Conservation (phyloP, 2,797 vertebrate genomes). For the Silurus lanzhouensis region DNA sequence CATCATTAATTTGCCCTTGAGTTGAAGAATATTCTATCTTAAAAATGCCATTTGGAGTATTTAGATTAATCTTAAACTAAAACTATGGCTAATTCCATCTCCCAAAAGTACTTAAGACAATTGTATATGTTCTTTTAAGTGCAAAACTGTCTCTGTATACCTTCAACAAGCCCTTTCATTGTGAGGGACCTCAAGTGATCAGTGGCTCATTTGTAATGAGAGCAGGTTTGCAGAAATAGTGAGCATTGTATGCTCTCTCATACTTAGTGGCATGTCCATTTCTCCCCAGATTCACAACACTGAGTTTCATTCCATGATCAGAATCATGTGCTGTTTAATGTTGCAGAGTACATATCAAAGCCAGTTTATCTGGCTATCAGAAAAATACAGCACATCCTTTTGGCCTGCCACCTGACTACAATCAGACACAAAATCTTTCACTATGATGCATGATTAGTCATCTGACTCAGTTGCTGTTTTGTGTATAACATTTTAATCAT, state of each 20-base stretch:
- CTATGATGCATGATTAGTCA: not conserved
- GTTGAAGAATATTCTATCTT: not conserved
- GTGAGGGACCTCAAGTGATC: not conserved
- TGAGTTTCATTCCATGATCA: not conserved
- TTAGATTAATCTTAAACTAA: not conserved
- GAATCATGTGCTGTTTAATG: not conserved
- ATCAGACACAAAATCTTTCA: slow-evolving; percentile 49
- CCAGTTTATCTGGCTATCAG: not conserved
- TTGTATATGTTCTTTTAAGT: not conserved
- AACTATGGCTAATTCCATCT: not conserved
- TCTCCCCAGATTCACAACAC: not conserved
- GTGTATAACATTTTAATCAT: not conserved
- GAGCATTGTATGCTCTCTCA: not conserved
- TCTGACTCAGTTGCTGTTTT: not conserved
- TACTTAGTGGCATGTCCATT: not conserved
- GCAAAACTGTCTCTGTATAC: not conserved
- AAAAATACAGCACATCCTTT: not conserved
- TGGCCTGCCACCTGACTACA: slow-evolving; percentile 57
- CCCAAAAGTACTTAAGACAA: not conserved
- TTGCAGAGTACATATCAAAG: not conserved
- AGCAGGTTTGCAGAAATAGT: not conserved
- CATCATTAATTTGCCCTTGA: not conserved
- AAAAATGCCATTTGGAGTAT: not conserved
- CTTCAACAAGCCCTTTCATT: not conserved
- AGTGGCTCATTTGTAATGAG: not conserved